These are phyloP conservation scores for Macaria notata DNA, from an alignment of 2,888 invertebrate species.

Conservation along the genomic window DNA sequence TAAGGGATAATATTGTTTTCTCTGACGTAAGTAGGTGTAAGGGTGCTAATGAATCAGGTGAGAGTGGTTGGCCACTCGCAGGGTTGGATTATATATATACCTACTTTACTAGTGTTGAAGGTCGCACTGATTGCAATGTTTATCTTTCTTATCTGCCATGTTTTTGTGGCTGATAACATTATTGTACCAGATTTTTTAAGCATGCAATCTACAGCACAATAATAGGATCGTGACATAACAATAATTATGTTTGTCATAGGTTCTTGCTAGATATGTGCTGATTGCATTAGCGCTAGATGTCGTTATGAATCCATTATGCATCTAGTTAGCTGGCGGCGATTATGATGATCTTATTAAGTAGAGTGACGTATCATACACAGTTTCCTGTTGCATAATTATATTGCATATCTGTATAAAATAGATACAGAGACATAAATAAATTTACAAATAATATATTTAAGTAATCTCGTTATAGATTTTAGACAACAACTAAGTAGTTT, in stretches of 20 bases:
- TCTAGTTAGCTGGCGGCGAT: conserved; percentile 13
- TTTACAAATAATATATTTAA: no score
- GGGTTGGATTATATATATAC: neutral
- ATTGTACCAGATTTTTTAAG: conserved; percentile 10
- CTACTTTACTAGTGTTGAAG: conserved; percentile 47
- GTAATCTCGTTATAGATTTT: no score
- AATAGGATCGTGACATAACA: neutral
- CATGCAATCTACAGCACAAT: neutral
- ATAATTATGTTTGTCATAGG: neutral
- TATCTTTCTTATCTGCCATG: conserved; percentile 54
- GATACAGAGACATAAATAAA: no score
- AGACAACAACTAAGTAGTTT: no score
- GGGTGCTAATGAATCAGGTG: conserved; percentile 55
- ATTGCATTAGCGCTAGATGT: conserved; percentile 14
- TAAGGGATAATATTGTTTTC: conserved; percentile 65
- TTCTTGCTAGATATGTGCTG: neutral
- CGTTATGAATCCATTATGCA: conserved; percentile 17
- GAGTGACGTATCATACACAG: conserved; percentile 4
- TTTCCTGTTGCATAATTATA: conserved; percentile 9
- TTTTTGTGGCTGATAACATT: conserved; percentile 38
- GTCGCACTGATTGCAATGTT: conserved; percentile 56
- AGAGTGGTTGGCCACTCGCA: conserved; percentile 42
- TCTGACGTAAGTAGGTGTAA: conserved; percentile 63
- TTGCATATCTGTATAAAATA: neutral
- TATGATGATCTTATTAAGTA: conserved; percentile 5